Evolutionary conservation across 1,140 invertebrate species (phyloP), one percentile per base, ranked within the genome.

Genomic region (Melanaphis sacchari): DNA sequence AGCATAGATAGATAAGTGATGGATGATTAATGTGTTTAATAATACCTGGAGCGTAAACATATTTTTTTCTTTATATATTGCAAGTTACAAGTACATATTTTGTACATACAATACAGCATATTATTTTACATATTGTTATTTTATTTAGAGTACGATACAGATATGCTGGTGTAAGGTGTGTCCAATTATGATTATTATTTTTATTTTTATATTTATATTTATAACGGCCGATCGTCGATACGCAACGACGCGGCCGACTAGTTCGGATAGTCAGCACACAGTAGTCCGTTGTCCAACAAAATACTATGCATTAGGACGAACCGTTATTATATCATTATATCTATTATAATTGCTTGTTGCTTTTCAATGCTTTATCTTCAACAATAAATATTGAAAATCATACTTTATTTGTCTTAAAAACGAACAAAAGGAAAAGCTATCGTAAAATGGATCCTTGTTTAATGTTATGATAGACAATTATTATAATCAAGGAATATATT

Each of bases 11-110:
- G 15, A n/a, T n/a, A 76, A 6, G 31, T 18, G 59, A 6, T n/a
- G 59, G 59, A 21, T n/a, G 59, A 76, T 66, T 66, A 76, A 76
- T n/a, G 59, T 76, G 59, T 76, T 76, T 76, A 76, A 76, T 76
- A 76, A n/a, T 76, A 76, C 31, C 59, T 76, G 59, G 59, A 76
- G 59, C 59, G 59, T 76, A n/a, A 31, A 66, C 46, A n/a, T 76
- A n/a, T n/a, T 76, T 66, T 66, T 76, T 76, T 18, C 11, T 49
- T 49, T 49, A n/a, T n/a, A 76, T 76, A n/a, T 76, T 6, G 18
- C 59, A 76, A n/a, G 11, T 76, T 76, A 76, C n/a, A 76, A 76
- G 59, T 76, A 15, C 31, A 76, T 76, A 36, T n/a, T 76, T 31
- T n/a, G 11, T 66, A 9, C 11, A 66, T 31, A 66, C 31, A 66